Evolutionary conservation across 2,888 invertebrate genomes (phyloP).

Genomic region (Chydorus sphaericus): DNA sequence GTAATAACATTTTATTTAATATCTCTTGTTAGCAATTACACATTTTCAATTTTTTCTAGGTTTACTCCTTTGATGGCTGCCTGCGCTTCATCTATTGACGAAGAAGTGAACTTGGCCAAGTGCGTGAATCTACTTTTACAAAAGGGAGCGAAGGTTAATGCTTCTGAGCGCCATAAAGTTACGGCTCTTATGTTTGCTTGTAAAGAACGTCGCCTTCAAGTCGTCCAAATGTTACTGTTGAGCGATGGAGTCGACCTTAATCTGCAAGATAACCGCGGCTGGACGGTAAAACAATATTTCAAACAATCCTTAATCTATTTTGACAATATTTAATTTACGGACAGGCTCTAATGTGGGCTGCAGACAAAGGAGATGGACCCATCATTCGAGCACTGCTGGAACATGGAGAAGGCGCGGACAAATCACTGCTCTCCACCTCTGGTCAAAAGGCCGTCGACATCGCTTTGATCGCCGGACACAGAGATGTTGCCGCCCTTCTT

Average conservation of each 20-base stretch:
- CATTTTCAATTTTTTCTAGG: constrained; percentile 24
- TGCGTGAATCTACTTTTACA: constrained; percentile 25
- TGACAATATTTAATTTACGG: constrained; percentile 11
- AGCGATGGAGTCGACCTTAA: constrained; percentile 27
- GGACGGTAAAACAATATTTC: constrained; percentile 21
- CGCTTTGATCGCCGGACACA: constrained; percentile 17
- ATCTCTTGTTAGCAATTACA: neutral
- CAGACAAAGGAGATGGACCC: constrained; percentile 24
- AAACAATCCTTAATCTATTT: neutral
- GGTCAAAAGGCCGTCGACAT: constrained; percentile 18
- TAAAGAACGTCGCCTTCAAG: constrained; percentile 26
- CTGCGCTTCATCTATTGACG: constrained; percentile 27
- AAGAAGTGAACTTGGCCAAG: constrained; percentile 25
- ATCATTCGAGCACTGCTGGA: constrained; percentile 26
- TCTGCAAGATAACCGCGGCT: constrained; percentile 29
- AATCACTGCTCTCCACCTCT: constrained; percentile 10
- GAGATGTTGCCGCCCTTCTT: constrained; percentile 13
- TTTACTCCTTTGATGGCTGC: constrained; percentile 33
- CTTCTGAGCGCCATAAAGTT: constrained; percentile 28
- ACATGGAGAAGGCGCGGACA: constrained; percentile 9
- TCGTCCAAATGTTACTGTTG: constrained; percentile 26
- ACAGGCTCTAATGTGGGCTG: constrained; percentile 30
- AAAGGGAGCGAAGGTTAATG: constrained; percentile 23
- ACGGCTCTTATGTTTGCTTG: constrained; percentile 33
- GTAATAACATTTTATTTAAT: too few relatives aligned